Conservation (phyloP, 2,888 invertebrate genomes). For the Entomobrya multifasciata region DNA sequence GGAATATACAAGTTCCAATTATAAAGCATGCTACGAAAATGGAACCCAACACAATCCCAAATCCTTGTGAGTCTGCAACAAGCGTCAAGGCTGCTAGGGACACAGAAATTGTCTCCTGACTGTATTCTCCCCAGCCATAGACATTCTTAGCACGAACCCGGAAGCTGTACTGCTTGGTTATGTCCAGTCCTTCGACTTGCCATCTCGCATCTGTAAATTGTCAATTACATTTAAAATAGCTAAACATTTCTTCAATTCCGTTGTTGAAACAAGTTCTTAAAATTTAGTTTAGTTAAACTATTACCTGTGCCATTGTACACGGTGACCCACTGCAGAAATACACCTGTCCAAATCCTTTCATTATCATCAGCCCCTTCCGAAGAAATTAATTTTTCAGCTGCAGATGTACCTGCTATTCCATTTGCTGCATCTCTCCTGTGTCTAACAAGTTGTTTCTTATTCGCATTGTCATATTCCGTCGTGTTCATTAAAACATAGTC, state of each 20-base stretch:
- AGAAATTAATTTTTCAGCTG: constrained; percentile 72
- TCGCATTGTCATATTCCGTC: not conserved
- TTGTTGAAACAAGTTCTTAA: too few species aligned
- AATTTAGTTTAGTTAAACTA: too few species aligned
- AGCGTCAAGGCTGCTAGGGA: constrained; percentile 83
- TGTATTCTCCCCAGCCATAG: constrained; percentile 91
- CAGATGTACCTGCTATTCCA: constrained; percentile 13
- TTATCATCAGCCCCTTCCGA: constrained; percentile 38
- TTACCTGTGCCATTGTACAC: constrained; percentile 90
- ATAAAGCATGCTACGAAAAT: constrained; percentile 83
- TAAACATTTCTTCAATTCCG: too few species aligned
- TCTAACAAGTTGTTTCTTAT: constrained; percentile 80
- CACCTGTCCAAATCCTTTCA: not conserved
- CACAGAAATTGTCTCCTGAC: constrained; percentile 85
- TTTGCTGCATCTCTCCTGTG: constrained; percentile 23
- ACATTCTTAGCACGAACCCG: constrained; percentile 90
- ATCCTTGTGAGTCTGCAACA: constrained; percentile 83
- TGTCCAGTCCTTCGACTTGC: constrained; percentile 87
- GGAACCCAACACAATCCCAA: constrained; percentile 85
- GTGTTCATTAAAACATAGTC: constrained; percentile 29
- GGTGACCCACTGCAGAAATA: constrained; percentile 83
- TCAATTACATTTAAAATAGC: too few species aligned
- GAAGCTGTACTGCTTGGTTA: constrained; percentile 86
- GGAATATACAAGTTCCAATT: constrained; percentile 76
- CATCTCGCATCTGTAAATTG: constrained; percentile 87